Conservation (phyloP, 2,888 invertebrate species). For the Napeogenes inachia region DNA sequence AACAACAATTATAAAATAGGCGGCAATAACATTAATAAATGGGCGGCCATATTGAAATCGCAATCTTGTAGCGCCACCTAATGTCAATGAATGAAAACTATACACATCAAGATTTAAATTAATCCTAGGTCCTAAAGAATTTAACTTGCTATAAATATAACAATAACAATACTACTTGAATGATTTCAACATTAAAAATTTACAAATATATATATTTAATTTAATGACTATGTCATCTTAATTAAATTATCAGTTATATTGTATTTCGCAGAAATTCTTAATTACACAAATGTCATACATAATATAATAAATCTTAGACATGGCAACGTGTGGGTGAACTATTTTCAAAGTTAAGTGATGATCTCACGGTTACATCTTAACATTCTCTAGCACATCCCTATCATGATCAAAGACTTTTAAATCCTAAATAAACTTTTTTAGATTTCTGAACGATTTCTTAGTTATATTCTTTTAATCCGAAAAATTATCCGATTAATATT, state of each 20-base stretch:
- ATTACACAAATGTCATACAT: too few species aligned
- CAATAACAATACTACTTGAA: not conserved
- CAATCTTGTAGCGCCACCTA: slow-evolving; percentile 23
- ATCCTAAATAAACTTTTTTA: not conserved
- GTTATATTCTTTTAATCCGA: too few species aligned
- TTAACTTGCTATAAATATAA: too few species aligned
- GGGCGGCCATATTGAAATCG: slow-evolving; percentile 61
- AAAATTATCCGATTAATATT: too few species aligned
- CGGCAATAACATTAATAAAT: not conserved
- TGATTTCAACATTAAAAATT: not conserved
- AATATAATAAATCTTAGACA: not conserved
- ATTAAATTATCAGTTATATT: not conserved
- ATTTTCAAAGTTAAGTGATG: slow-evolving; percentile 1
- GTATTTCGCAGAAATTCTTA: not conserved
- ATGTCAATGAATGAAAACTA: slow-evolving; percentile 10
- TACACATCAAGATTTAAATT: not conserved
- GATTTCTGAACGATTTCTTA: too few species aligned
- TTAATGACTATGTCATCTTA: not conserved
- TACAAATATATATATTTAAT: not conserved
- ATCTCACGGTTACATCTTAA: not conserved
- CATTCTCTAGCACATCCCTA: not conserved
- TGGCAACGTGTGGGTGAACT: not conserved
- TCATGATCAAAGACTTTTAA: not conserved
- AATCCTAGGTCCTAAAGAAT: not conserved
- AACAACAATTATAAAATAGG: not conserved